These are phyloP conservation scores for Rhinoderma darwinii DNA, from an alignment of 2,113 vertebrate species.

Conservation along the genomic window DNA sequence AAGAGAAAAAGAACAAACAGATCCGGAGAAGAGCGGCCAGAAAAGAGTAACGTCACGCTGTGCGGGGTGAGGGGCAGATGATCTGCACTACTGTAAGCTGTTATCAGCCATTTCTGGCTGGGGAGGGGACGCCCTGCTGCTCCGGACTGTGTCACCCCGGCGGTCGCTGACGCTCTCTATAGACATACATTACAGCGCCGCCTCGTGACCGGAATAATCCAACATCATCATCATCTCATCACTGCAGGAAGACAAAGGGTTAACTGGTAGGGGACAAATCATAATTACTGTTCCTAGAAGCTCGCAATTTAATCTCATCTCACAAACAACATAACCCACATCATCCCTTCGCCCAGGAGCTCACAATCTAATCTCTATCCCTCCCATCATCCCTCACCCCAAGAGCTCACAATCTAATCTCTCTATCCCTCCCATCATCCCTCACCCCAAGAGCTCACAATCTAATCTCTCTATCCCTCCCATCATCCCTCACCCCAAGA, in stretches of 20 bases:
- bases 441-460: background rate
- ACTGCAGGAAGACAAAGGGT: background rate
- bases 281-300: no score
- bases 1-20: slow-evolving; percentile 15
- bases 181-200: background rate
- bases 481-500: background rate
- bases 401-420: background rate
- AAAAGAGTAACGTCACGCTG: background rate
- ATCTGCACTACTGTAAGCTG: background rate
- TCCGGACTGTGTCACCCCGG: background rate
- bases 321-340: no score
- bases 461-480: background rate
- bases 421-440: background rate
- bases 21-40: background rate
- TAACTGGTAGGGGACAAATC: background rate
- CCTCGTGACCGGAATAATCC: background rate
- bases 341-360: no score
- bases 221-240: background rate
- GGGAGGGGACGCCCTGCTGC: background rate
- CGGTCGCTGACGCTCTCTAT: background rate
- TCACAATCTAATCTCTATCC: no score
- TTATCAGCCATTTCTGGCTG: background rate
- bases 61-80: background rate
- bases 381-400: no score
- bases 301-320: no score